phyloP scores from a whole-genome alignment of 2,888 invertebrate species.

The Corbicula japonica region DNA sequence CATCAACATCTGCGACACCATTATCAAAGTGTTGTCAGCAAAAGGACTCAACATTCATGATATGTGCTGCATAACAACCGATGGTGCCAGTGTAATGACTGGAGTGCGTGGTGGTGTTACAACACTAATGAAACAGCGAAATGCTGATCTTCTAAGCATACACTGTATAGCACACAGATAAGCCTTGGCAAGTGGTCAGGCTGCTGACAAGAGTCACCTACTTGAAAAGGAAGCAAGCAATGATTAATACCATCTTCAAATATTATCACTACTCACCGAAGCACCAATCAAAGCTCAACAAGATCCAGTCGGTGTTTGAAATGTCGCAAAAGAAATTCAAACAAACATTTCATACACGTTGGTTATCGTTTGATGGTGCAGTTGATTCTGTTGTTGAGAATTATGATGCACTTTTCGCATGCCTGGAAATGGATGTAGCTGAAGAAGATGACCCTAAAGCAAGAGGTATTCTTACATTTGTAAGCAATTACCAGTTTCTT shows the following conservation, averaged over 20 bases:
- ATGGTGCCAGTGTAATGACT: conserved; percentile 47
- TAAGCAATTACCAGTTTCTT: conserved; percentile 26
- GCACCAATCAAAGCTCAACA: conserved; percentile 14
- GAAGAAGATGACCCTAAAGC: conserved; percentile 28
- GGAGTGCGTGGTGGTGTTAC: conserved; percentile 27
- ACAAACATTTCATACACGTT: conserved; percentile 31
- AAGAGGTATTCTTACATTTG: conserved; percentile 16
- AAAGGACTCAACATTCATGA: conserved; percentile 2
- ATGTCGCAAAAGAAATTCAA: conserved; percentile 31
- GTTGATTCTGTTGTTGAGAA: conserved; percentile 22
- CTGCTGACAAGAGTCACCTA: conserved; percentile 30
- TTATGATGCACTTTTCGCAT: conserved; percentile 26
- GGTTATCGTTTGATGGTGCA: conserved; percentile 46
- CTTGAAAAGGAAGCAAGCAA: conserved; percentile 32
- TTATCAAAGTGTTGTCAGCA: not conserved
- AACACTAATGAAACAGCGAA: not conserved
- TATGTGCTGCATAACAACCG: conserved; percentile 17
- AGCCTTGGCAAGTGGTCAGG: conserved; percentile 31
- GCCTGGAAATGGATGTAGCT: conserved; percentile 16
- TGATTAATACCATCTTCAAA: conserved; percentile 42
- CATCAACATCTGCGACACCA: not conserved
- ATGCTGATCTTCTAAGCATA: conserved; percentile 10
- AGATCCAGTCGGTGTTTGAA: conserved; percentile 27
- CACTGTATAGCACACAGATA: conserved; percentile 47
- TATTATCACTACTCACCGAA: conserved; percentile 47